Evolutionary conservation across 2,888 invertebrate genomes (phyloP).

Genomic region (Gonocerus acuteangulatus): DNA sequence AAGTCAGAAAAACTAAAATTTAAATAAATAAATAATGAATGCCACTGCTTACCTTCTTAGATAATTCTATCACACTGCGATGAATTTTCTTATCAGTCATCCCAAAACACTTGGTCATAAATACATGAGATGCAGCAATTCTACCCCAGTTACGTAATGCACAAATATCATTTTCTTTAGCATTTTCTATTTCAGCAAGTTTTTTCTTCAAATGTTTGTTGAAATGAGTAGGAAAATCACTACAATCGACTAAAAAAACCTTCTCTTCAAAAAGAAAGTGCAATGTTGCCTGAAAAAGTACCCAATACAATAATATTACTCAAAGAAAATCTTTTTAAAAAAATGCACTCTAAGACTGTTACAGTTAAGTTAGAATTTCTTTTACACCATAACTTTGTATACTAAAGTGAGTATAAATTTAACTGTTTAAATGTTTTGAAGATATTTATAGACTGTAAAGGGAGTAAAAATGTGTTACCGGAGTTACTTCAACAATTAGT

Average conservation of each 20-base stretch:
- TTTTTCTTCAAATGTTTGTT: conserved; percentile 57
- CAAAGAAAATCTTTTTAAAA: too few relatives aligned
- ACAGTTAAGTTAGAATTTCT: too few relatives aligned
- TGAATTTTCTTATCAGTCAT: conserved; percentile 67
- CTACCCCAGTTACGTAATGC: conserved; percentile 48
- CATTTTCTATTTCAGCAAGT: conserved; percentile 52
- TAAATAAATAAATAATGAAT: too few relatives aligned
- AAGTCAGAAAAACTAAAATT: too few relatives aligned
- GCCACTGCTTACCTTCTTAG: conserved; percentile 66
- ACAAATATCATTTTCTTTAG: conserved; percentile 45
- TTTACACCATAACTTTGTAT: too few relatives aligned
- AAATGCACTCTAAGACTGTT: too few relatives aligned
- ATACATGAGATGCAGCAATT: conserved; percentile 59
- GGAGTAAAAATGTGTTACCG: too few relatives aligned
- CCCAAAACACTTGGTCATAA: conserved; percentile 65
- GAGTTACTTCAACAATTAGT: too few relatives aligned
- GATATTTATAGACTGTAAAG: too few relatives aligned
- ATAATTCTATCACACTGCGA: conserved; percentile 63
- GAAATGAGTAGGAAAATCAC: conserved; percentile 55
- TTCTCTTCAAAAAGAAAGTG: conserved; percentile 37
- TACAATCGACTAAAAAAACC: conserved; percentile 30
- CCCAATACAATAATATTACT: conserved; percentile 10
- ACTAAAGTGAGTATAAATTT: too few relatives aligned
- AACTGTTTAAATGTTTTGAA: too few relatives aligned
- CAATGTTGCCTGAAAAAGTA: conserved; percentile 39